Conservation (phyloP, 35 echinoderm and acorn worm genomes). For the Heliocidaris erythrogramma region DNA sequence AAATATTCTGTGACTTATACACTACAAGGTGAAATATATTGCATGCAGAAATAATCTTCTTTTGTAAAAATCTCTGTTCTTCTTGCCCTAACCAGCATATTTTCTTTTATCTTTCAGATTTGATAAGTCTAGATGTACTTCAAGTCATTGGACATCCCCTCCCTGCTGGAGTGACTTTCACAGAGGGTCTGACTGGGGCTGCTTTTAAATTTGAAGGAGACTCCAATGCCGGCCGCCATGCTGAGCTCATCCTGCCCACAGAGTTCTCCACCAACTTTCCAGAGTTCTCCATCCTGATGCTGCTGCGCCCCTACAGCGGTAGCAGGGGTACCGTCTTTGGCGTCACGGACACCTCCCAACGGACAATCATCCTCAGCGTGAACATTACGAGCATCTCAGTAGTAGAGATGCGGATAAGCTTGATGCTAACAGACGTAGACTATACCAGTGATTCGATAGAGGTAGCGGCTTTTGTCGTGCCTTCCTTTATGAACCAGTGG, state of each 20-base stretch:
- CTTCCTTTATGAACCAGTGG: constrained; percentile 57
- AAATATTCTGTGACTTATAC: background rate
- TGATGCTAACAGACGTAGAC: constrained; percentile 45
- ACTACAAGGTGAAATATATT: background rate
- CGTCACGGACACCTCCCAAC: constrained; percentile 38
- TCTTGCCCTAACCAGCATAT: background rate
- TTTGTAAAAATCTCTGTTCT: background rate
- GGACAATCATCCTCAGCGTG: constrained; percentile 49
- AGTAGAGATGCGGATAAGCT: constrained; percentile 20
- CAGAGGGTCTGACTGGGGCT: constrained; percentile 45
- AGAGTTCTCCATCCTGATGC: constrained; percentile 58
- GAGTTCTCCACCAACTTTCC: constrained; percentile 50
- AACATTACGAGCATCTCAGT: constrained; percentile 30
- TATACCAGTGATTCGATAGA: background rate
- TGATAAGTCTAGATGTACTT: constrained; percentile 42
- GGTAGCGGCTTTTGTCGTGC: constrained; percentile 56
- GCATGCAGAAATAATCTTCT: background rate
- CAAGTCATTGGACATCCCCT: constrained; percentile 59
- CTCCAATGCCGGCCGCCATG: constrained; percentile 64
- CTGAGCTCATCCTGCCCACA: constrained; percentile 46
- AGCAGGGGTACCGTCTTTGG: constrained; percentile 48
- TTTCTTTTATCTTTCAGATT: constrained; percentile 19
- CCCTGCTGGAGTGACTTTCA: constrained; percentile 52
- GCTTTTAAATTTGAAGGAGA: constrained; percentile 59
- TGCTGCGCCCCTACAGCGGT: constrained; percentile 44